These are phyloP conservation scores for Pasiphila rectangulata DNA, from an alignment of 2,888 invertebrate genomes.

Conservation along the genomic window DNA sequence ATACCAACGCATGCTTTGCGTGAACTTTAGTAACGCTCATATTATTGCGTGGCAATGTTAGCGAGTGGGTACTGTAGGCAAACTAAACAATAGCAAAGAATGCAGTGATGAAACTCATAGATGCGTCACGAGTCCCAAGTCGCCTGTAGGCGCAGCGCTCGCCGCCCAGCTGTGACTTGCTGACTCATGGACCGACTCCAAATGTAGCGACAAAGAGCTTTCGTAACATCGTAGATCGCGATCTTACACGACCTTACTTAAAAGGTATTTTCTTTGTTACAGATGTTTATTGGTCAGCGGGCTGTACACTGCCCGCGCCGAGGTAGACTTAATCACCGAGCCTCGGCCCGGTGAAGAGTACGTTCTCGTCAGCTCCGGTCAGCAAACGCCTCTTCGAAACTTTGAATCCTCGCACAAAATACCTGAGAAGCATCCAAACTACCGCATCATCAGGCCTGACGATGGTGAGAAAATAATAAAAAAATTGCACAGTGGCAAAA, in stretches of 20 bases:
- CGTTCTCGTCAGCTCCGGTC: constrained; percentile 82
- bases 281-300: constrained; percentile 77
- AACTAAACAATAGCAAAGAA: constrained; percentile 45
- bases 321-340: constrained; percentile 83
- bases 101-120: constrained; percentile 56
- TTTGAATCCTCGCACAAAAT: constrained; percentile 89
- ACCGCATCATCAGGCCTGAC: constrained; percentile 49
- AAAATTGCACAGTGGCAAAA: constrained; percentile 61
- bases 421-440: constrained; percentile 74
- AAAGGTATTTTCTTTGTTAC: constrained; percentile 56
- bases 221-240: constrained; percentile 45
- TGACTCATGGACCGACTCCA: constrained; percentile 65
- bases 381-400: constrained; percentile 68
- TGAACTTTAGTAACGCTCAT: constrained; percentile 41
- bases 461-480: constrained; percentile 74
- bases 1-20: constrained; percentile 33
- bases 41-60: constrained; percentile 29
- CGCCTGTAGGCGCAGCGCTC: constrained; percentile 51
- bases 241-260: no score
- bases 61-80: constrained; percentile 23
- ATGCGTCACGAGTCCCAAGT: constrained; percentile 60
- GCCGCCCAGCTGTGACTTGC: constrained; percentile 59
- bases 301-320: constrained; percentile 65
- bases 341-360: constrained; percentile 84
- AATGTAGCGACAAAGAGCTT: constrained; percentile 46